Percentiles rank a stretch among this genome's conserved stretches.
These are phyloP conservation scores for Sardina pilchardus DNA, from an alignment of 2,113 vertebrate genomes.

Conservation along the genomic window DNA sequence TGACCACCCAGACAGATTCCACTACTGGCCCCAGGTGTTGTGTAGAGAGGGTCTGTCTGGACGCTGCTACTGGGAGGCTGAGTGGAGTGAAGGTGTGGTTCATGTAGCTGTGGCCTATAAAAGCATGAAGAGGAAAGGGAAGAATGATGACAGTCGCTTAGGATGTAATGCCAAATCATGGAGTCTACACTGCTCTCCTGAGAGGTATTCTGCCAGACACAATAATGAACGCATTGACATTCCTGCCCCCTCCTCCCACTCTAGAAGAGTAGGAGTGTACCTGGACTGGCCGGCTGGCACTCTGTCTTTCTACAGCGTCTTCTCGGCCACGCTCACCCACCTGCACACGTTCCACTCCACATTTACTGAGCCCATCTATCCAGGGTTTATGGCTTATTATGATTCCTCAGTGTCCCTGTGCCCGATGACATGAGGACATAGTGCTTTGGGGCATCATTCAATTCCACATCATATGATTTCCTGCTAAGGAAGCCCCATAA, in stretches of 20 bases:
- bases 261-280: constrained; percentile 20
- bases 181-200: not conserved
- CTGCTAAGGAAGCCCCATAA: no score
- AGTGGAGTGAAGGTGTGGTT: not conserved
- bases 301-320: not conserved
- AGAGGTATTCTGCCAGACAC: not conserved
- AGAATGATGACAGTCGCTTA: constrained; percentile 20
- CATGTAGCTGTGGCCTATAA: constrained; percentile 27
- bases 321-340: not conserved
- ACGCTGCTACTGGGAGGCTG: no score
- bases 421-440: no score
- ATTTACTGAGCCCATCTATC: not conserved
- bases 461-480: no score
- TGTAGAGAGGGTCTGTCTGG: no score
- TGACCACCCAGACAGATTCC: no score
- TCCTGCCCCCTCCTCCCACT: not conserved
- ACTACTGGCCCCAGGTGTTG: no score
- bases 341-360: not conserved
- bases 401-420: not conserved
- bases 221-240: not conserved
- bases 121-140: constrained; percentile 25
- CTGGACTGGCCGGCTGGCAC: constrained; percentile 2
- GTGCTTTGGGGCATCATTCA: no score
- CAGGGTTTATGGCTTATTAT: not conserved
- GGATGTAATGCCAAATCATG: constrained; percentile 27